Percentiles rank a stretch among this genome's conserved stretches.
Conservation (phyloP, 2,113 vertebrate species). For the Megalops atlanticus region DNA sequence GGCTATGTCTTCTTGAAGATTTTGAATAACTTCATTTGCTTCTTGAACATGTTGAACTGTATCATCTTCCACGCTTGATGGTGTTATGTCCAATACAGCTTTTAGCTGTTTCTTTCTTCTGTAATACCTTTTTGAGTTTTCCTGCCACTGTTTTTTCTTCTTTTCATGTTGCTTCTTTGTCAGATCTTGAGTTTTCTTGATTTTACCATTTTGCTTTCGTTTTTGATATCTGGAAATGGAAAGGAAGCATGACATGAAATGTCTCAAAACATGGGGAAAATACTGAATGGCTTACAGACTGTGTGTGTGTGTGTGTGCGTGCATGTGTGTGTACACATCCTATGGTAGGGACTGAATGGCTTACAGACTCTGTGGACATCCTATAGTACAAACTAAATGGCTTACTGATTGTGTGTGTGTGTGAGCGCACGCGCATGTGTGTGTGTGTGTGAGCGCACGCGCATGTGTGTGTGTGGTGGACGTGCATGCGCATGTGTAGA, state of each 20-base stretch:
- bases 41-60: constrained; percentile 19
- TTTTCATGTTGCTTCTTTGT: constrained; percentile 14
- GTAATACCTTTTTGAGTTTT: constrained; percentile 11
- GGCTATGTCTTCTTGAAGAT: constrained; percentile 17
- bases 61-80: constrained; percentile 5
- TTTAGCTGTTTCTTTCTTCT: constrained; percentile 9
- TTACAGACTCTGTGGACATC: too few relatives aligned
- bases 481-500: too few relatives aligned
- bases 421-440: too few relatives aligned
- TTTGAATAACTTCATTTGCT: constrained; percentile 17
- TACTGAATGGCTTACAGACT: neutral
- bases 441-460: too few relatives aligned
- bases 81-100: constrained; percentile 19
- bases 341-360: too few relatives aligned
- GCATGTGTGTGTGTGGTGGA: too few relatives aligned
- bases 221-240: constrained; percentile 29
- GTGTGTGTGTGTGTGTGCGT: constrained; percentile 12
- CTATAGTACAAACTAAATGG: too few relatives aligned
- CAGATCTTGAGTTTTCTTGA: too few relatives aligned
- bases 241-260: constrained; percentile 26
- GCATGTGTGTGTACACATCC: too few relatives aligned
- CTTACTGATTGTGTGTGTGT: too few relatives aligned
- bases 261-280: constrained; percentile 10
- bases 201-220: constrained; percentile 28
- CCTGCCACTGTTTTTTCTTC: neutral